Percentiles rank a stretch among this genome's conserved stretches.
Conservation (phyloP, 2,888 invertebrate genomes). For the Brenthis ino region DNA sequence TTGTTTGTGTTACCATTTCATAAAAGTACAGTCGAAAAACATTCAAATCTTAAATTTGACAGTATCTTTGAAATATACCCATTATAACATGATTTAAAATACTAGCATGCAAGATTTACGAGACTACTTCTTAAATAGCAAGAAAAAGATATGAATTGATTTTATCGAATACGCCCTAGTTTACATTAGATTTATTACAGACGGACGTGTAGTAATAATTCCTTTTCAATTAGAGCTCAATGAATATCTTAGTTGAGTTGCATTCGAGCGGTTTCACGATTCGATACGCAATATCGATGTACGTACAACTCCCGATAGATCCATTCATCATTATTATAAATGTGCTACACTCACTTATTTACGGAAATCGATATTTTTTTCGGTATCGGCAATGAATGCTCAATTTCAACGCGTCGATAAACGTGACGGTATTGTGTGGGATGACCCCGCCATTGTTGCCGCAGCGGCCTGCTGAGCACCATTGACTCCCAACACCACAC, state of each 20-base stretch:
- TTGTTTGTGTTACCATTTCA: too few species aligned
- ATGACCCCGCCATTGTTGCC: constrained; percentile 72
- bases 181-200: constrained; percentile 72
- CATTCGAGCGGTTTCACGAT: constrained; percentile 69
- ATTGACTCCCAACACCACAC: constrained; percentile 51
- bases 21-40: too few species aligned
- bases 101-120: constrained; percentile 58
- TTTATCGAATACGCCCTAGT: constrained; percentile 62
- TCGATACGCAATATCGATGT: constrained; percentile 75
- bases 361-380: constrained; percentile 83
- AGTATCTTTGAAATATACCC: neutral
- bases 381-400: constrained; percentile 75
- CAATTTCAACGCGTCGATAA: constrained; percentile 76
- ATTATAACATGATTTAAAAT: constrained; percentile 17
- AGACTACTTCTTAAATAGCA: constrained; percentile 47
- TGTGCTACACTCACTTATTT: constrained; percentile 82
- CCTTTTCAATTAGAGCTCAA: constrained; percentile 77
- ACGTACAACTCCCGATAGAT: constrained; percentile 67
- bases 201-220: constrained; percentile 61
- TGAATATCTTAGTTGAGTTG: constrained; percentile 62
- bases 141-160: constrained; percentile 24
- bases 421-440: constrained; percentile 74
- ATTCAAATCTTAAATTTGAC: too few species aligned
- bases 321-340: constrained; percentile 83
- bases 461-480: constrained; percentile 62